Conservation (phyloP, 2,113 vertebrate species). For the Panthera leo region DNA sequence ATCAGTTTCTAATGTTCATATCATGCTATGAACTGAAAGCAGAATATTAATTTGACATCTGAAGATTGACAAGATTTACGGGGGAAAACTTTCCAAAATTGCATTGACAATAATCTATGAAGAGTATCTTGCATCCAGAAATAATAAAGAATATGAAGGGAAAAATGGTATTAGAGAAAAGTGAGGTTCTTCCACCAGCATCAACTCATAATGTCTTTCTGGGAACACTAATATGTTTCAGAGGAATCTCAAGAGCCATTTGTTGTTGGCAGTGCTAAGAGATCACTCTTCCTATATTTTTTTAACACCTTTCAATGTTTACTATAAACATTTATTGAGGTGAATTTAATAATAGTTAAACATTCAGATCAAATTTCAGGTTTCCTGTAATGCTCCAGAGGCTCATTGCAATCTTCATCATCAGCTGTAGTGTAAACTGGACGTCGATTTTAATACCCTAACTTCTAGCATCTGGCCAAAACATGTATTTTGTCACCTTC, state of each 20-base stretch:
- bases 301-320: neutral
- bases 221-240: neutral
- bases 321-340: neutral
- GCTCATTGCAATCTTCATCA: neutral
- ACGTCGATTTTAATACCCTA: neutral
- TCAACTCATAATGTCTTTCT: neutral
- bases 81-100: neutral
- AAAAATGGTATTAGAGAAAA: neutral
- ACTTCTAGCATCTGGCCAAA: neutral
- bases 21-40: neutral
- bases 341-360: neutral
- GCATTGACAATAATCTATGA: neutral
- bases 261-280: neutral
- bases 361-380: neutral
- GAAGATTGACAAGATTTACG: neutral
- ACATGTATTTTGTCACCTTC: neutral
- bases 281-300: neutral
- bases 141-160: neutral
- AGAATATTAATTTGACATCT: neutral
- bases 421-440: neutral
- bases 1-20: neutral
- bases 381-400: neutral
- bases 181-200: neutral
- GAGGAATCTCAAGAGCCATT: neutral
- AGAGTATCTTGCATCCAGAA: neutral